Base-by-base conservation (phyloP, 2,888 invertebrate genomes). In the Neoascia interrupta region DNA sequence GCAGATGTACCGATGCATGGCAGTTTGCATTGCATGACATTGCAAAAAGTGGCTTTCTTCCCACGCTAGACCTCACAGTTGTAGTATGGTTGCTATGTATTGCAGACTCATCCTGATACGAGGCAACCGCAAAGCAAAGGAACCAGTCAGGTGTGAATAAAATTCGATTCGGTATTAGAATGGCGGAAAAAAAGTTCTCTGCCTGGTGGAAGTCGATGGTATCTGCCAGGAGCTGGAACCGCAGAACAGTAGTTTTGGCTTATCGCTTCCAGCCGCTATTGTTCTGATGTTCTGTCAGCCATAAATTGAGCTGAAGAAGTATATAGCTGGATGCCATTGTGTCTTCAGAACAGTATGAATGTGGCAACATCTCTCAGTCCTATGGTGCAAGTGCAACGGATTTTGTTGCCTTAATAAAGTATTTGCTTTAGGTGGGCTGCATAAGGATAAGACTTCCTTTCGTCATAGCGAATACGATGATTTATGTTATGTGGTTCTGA, bases 101-200 rank as follows among this genome's bases (percentile, higher is more conserved):
- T 31, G 31, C 31, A 31, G 47, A 8, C 10, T 39, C 2, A 18
- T 10, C 10, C 41, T 37, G 49, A 61, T 36, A 6, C 43, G 37
- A 13, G 36, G 39, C 21, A 61, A 54, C 74, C 61, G 54, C 60
- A 76, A 49, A 49, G n/a, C 11, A 28, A 13, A 16, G 39, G 47
- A 53, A 60, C 64, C 64, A 72, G 39, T 72, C 72, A 72, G 72
- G 60, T 76, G 76, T 76, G 60, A 76, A 72, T 39, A 41, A 19
- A 66, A 64, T 47, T 76, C 72, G 64, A 76, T 76, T 64, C 47
- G 31, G 31, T 11, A 2, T 23, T 18, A 23, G 54, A 61, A 15
- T 3, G 26, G 64, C 15, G 56, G 21, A 6, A 3, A n/a, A 53
- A 37, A 36, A 39, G 26, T 21, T 37, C n/a, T 58, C 15, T 31